phyloP scores from a whole-genome alignment of 2,797 vertebrate species.

The Falco peregrinus region DNA sequence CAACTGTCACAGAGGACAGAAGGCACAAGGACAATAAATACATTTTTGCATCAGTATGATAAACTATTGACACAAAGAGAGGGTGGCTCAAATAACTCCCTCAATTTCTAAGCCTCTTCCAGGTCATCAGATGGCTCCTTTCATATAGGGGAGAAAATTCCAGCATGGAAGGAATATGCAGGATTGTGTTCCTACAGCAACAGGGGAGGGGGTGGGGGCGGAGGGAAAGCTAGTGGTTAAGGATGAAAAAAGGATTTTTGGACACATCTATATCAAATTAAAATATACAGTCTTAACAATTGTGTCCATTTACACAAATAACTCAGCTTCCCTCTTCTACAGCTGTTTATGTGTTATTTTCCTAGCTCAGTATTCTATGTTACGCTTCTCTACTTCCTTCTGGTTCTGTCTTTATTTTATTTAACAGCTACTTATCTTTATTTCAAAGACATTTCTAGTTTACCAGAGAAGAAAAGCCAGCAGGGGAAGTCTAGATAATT shows the following conservation, averaged over 20 bases:
- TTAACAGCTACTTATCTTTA: not conserved
- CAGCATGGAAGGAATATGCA: not conserved
- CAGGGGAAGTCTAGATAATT: not conserved
- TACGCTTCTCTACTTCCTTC: not conserved
- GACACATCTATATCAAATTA: not conserved
- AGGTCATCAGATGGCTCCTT: not conserved
- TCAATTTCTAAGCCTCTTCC: not conserved
- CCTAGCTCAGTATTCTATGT: not conserved
- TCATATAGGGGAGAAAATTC: not conserved
- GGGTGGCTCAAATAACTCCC: not conserved
- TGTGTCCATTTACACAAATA: not conserved
- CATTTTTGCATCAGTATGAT: not conserved
- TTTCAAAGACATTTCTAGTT: conserved; percentile 5
- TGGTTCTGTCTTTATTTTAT: not conserved
- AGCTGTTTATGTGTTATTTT: not conserved
- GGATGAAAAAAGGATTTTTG: not conserved
- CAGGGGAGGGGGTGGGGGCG: not conserved
- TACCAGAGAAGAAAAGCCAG: not conserved
- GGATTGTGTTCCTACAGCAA: not conserved
- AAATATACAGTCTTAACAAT: not conserved
- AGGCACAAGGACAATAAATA: not conserved
- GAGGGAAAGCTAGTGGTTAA: not conserved
- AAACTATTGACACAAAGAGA: not conserved
- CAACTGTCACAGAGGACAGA: not conserved
- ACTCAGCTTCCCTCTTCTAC: not conserved